phyloP scores from a whole-genome alignment of 2,797 vertebrate genomes.

The Jordanella pulchra region DNA sequence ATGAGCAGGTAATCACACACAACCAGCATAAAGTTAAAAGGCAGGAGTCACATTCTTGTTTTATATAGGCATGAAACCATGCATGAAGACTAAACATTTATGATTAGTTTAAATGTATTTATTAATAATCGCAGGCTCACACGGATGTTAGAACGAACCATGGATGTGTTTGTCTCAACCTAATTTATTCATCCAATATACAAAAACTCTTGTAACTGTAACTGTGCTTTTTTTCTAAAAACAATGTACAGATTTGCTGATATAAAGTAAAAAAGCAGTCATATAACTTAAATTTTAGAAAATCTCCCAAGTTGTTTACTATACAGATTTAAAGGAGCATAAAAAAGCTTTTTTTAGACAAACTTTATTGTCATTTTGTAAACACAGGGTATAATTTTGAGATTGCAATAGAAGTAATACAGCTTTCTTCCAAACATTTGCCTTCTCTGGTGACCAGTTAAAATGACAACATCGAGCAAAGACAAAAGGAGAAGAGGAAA shows the following conservation, averaged over 20 bases:
- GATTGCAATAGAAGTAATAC: too few species aligned
- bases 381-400: too few species aligned
- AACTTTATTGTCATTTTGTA: too few species aligned
- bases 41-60: slow-evolving; percentile 52
- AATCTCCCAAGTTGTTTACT: not conserved
- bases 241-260: too few species aligned
- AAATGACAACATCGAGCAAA: too few species aligned
- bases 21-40: slow-evolving; percentile 70
- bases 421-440: too few species aligned
- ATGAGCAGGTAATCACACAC: slow-evolving; percentile 56
- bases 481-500: too few species aligned
- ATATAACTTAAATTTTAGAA: too few species aligned
- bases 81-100: slow-evolving; percentile 72
- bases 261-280: not conserved
- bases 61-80: slow-evolving; percentile 52
- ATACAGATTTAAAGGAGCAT: too few species aligned
- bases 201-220: not conserved
- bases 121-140: slow-evolving; percentile 49
- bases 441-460: too few species aligned
- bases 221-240: too few species aligned
- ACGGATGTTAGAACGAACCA: slow-evolving; percentile 9
- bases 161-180: not conserved
- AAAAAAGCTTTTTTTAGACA: too few species aligned
- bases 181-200: not conserved
- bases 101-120: slow-evolving; percentile 53